Conservation (phyloP, 2,113 vertebrate genomes). For the Gymnocephalus cernua region DNA sequence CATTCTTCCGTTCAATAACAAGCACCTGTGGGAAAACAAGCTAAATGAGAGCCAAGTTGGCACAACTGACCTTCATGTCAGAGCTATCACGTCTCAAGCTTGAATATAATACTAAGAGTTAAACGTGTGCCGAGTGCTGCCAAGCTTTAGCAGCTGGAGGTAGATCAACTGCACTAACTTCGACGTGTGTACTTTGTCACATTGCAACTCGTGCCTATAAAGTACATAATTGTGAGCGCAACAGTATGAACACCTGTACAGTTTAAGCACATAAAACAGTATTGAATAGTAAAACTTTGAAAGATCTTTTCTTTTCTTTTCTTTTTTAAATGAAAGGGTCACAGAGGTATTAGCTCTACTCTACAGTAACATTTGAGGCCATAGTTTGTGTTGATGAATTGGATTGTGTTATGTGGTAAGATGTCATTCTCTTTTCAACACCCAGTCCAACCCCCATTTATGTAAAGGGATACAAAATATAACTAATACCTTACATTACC, state of each 20-base stretch:
- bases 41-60: constrained; percentile 27
- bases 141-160: neutral
- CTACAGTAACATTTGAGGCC: neutral
- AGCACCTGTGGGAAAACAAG: constrained; percentile 87
- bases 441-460: neutral
- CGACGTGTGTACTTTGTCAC: neutral
- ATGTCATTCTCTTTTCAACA: neutral
- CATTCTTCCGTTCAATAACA: constrained; percentile 95
- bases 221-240: neutral
- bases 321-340: neutral
- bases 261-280: neutral
- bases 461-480: neutral
- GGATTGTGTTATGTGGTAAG: neutral
- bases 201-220: neutral
- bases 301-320: neutral
- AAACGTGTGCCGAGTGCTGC: neutral
- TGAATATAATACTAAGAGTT: constrained; percentile 22
- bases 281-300: neutral
- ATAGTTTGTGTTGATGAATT: neutral
- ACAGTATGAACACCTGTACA: too few relatives aligned
- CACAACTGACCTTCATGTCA: constrained; percentile 14
- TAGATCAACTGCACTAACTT: neutral
- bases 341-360: neutral
- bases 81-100: constrained; percentile 13
- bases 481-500: neutral